phyloP scores from a whole-genome alignment of 2,797 vertebrate species.

The Podarcis siculus region DNA sequence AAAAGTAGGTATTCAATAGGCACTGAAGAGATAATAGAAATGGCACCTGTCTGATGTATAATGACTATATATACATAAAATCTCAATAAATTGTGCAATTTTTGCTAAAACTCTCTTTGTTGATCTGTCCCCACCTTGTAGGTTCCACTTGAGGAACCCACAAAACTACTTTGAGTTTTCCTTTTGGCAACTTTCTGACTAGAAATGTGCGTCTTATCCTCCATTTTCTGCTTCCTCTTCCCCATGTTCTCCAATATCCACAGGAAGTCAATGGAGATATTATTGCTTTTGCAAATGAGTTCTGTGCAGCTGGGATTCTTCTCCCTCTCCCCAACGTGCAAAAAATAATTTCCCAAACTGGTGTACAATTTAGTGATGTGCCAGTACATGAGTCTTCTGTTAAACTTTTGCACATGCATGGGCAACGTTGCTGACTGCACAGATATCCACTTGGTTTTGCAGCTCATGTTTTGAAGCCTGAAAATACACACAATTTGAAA shows the following conservation, averaged over 20 bases:
- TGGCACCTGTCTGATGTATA: background rate
- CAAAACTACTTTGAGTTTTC: background rate
- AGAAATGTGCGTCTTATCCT: background rate
- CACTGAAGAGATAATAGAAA: too few species aligned
- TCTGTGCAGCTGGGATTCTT: background rate
- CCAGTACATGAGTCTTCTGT: background rate
- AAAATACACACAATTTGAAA: background rate
- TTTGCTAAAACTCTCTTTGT: background rate
- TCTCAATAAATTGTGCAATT: background rate
- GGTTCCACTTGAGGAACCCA: background rate
- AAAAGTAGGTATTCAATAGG: too few species aligned
- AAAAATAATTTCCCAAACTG: background rate
- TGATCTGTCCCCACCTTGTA: background rate
- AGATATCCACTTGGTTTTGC: background rate
- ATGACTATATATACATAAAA: background rate
- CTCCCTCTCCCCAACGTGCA: too few species aligned
- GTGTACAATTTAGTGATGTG: too few species aligned
- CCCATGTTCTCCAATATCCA: background rate
- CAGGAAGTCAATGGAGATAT: background rate
- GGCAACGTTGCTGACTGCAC: background rate
- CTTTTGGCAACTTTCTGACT: background rate
- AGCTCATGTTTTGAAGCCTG: background rate
- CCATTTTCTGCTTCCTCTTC: background rate
- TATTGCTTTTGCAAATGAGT: background rate
- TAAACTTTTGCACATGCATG: background rate